Conservation (phyloP, 1,140 invertebrate genomes). For the Euborellia annulipes region DNA sequence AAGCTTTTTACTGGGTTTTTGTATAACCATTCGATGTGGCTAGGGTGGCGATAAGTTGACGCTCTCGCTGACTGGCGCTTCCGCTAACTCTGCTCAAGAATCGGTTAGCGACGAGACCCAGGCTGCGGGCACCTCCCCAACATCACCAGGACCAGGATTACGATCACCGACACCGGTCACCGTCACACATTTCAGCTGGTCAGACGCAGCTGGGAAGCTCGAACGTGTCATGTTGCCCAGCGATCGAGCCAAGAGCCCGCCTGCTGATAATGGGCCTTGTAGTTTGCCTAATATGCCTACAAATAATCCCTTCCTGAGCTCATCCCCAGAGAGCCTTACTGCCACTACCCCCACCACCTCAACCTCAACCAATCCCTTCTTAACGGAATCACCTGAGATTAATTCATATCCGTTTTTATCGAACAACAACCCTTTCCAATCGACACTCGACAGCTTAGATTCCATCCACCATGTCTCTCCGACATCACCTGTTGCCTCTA, state of each 20-base stretch:
- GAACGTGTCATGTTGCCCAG: slow-evolving; percentile 18
- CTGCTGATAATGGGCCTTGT: background rate
- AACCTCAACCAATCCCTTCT: background rate
- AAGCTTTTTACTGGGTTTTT: slow-evolving; percentile 10
- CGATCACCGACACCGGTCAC: slow-evolving; percentile 32
- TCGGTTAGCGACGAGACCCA: background rate
- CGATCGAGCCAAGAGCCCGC: background rate
- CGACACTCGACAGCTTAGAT: background rate
- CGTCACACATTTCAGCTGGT: slow-evolving; percentile 36
- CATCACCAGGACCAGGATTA: background rate
- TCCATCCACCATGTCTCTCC: too few relatives aligned
- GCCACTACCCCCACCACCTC: background rate
- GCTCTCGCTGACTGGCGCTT: slow-evolving; percentile 36
- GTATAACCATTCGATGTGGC: background rate
- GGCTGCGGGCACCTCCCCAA: background rate
- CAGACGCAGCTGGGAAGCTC: slow-evolving; percentile 31
- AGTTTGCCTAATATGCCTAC: background rate
- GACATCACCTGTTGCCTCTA: too few relatives aligned
- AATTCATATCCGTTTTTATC: too few relatives aligned
- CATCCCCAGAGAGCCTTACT: background rate
- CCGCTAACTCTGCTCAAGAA: background rate
- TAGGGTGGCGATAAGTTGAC: slow-evolving; percentile 62
- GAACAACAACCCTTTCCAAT: too few relatives aligned
- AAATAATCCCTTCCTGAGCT: background rate
- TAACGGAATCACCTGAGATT: background rate